phyloP scores from a whole-genome alignment of 2,888 invertebrate species.

The Drepana falcataria region DNA sequence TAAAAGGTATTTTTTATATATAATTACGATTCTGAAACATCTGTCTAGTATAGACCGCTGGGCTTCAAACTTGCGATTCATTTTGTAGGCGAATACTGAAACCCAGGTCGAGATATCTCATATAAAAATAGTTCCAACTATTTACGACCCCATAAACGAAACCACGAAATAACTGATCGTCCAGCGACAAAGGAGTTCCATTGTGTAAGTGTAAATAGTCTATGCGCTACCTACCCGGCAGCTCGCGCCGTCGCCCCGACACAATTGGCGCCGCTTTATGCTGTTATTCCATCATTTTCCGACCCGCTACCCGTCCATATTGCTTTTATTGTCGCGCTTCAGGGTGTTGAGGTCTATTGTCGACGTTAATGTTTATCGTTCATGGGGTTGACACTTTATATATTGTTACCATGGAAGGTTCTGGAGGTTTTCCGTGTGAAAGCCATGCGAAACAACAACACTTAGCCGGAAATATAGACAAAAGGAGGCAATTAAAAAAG shows the following conservation, averaged over 20 bases:
- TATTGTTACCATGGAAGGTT: no score
- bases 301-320: constrained; percentile 50
- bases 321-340: constrained; percentile 44
- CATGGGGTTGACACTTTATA: background rate
- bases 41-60: no score
- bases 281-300: constrained; percentile 65
- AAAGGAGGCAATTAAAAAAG: no score
- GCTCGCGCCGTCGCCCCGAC: constrained; percentile 33
- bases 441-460: no score
- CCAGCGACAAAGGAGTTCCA: background rate
- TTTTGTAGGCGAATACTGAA: no score
- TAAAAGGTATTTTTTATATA: no score
- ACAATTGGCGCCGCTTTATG: constrained; percentile 44
- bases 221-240: background rate
- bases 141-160: background rate
- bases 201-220: background rate
- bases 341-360: constrained; percentile 10
- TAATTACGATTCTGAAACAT: no score
- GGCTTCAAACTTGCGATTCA: no score
- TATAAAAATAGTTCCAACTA: background rate
- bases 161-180: background rate
- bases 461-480: no score
- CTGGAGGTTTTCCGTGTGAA: no score
- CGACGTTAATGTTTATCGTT: background rate
- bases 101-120: no score